Evolutionary conservation across 2,888 invertebrate genomes (phyloP), one percentile per base, ranked within the genome.

Genomic region (Polymixis flavicincta): DNA sequence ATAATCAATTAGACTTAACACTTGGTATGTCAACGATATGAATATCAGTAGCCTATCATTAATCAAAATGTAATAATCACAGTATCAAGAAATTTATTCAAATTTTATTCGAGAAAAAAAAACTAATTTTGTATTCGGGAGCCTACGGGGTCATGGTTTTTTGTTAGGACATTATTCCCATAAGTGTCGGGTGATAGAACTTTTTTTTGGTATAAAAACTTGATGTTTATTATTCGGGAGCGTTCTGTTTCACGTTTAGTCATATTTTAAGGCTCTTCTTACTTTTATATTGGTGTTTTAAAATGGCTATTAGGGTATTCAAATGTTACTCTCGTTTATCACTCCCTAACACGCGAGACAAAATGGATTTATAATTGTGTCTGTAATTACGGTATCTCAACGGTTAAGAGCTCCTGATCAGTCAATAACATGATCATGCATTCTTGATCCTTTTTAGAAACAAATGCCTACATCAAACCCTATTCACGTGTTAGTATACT

Each of bases 1-100:
- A 90, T 88, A 92, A 94, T 94, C 92, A 93, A 93, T 94, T 92
- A 89, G 89, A 89, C 85, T 94, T 93, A 93, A 92, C 92, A 92
- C 91, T 87, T 87, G 85, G 84, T 85, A 80, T 90, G 92, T 94
- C 94, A 93, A 89, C 93, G 90, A 86, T 77, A 86, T 55, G 60
- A 37, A 59, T 70, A 76, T 74, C 71, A 7, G 69, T 69, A 61
- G 32, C 60, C 65, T 64, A 80, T 74, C 88, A 86, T 86, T 87
- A 78, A 86, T 86, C 88, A 86, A 76, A 83, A 63, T 77, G 71
- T 80, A 80, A 84, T 84, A 82, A 80, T 82, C 76, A 77, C 22
- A 85, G 75, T 78, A 77, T 81, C 82, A 73, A 82, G 72, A 85
- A 88, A 73, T 85, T 85, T 92, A 93, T 93, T 93, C 89, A 90